A percentile compares a stretch with the other conserved stretches of the same genome.
Evolutionary conservation across 2,113 vertebrate species (phyloP).

Genomic region (Heterotis niloticus): DNA sequence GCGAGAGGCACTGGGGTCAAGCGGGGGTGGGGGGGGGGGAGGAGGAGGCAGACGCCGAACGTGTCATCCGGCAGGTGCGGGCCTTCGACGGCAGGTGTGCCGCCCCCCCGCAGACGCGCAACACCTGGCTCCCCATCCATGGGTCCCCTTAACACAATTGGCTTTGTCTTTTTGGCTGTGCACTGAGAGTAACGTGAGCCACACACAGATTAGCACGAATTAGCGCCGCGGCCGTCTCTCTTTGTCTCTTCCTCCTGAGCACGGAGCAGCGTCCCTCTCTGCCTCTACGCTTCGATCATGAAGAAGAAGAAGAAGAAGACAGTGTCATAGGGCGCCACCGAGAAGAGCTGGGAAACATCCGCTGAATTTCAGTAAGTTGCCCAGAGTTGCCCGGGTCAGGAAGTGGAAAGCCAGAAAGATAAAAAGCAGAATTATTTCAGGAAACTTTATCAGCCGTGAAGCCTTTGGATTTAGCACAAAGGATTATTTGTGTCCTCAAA

Average conservation of each 20-base stretch:
- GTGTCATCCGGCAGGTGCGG: slow-evolving; percentile 61
- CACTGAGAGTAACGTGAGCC: slow-evolving; percentile 11
- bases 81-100: slow-evolving; percentile 35
- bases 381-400: too few species aligned
- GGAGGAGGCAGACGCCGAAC: slow-evolving; percentile 20
- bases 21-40: too few species aligned
- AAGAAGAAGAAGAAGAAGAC: too few species aligned
- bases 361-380: too few species aligned
- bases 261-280: not conserved
- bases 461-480: too few species aligned
- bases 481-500: too few species aligned
- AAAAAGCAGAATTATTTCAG: too few species aligned
- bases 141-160: slow-evolving; percentile 14
- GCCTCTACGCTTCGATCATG: not conserved
- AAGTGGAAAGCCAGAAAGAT: too few species aligned
- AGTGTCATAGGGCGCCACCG: too few species aligned
- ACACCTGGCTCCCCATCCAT: slow-evolving; percentile 20
- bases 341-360: too few species aligned
- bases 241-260: not conserved
- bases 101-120: not conserved
- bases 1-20: not conserved
- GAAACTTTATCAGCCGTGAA: too few species aligned
- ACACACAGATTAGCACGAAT: slow-evolving; percentile 5
- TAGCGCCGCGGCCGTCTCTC: not conserved
- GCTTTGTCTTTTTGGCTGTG: slow-evolving; percentile 14